A percentile compares a stretch with the other conserved stretches of the same genome.
phyloP scores from a whole-genome alignment of 2,113 vertebrate species.

The Taxidea taxus region DNA sequence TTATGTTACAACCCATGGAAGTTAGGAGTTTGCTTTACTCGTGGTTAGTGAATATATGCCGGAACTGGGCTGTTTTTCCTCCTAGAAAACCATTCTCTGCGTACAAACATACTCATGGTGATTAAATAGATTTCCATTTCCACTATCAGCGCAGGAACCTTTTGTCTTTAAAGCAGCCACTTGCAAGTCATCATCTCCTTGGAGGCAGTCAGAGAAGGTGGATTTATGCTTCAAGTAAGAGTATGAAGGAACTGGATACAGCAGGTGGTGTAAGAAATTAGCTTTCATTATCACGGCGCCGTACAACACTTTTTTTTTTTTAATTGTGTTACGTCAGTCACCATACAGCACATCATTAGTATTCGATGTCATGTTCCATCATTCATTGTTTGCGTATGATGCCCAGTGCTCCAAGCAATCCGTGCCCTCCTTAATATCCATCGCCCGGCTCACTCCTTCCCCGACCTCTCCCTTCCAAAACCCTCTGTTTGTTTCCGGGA shows the following conservation, averaged over 20 bases:
- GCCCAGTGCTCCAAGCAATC: too few species aligned
- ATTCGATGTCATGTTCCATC: too few species aligned
- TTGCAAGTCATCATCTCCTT: background rate
- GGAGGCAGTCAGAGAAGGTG: background rate
- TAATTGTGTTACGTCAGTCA: too few species aligned
- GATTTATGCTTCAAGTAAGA: background rate
- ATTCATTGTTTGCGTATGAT: too few species aligned
- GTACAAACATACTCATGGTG: background rate
- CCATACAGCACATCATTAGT: too few species aligned
- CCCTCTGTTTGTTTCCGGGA: too few species aligned
- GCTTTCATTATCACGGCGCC: background rate
- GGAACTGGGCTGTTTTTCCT: background rate
- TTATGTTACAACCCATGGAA: background rate
- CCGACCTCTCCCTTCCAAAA: too few species aligned
- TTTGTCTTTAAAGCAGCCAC: background rate
- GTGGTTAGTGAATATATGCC: background rate
- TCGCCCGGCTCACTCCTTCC: too few species aligned
- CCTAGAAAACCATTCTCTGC: background rate
- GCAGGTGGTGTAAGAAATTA: background rate
- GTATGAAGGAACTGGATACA: background rate
- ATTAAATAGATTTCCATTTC: background rate
- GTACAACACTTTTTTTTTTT: background rate
- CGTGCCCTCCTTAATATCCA: too few species aligned
- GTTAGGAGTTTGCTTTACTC: background rate
- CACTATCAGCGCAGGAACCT: background rate